phyloP scores from a whole-genome alignment of 2,888 invertebrate species.

The Ennomos erosarius region DNA sequence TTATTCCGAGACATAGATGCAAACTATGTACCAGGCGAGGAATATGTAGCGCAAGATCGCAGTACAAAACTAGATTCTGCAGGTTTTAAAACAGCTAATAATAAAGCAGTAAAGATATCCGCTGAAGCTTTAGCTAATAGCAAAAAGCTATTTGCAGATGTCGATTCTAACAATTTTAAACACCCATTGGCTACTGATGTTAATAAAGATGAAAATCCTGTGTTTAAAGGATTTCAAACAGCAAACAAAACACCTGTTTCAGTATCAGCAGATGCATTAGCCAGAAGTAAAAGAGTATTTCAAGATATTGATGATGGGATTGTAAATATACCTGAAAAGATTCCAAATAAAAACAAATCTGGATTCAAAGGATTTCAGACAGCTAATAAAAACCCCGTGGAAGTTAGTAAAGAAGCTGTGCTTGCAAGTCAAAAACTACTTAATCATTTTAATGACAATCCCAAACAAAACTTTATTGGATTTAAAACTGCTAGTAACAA shows the following conservation, averaged over 20 bases:
- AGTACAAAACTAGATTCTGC: slow-evolving; percentile 4
- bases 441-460: slow-evolving; percentile 45
- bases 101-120: slow-evolving; percentile 10
- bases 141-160: slow-evolving; percentile 13
- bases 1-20: slow-evolving; percentile 46
- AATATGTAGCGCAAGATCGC: neutral
- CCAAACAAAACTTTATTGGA: slow-evolving; percentile 38
- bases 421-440: slow-evolving; percentile 56
- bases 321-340: slow-evolving; percentile 6
- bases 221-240: slow-evolving; percentile 62
- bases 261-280: slow-evolving; percentile 54
- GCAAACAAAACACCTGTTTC: slow-evolving; percentile 64
- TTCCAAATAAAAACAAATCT: neutral
- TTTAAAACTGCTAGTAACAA: slow-evolving; percentile 73
- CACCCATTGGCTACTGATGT: neutral
- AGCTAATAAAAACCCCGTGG: slow-evolving; percentile 49
- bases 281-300: slow-evolving; percentile 57
- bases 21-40: slow-evolving; percentile 32
- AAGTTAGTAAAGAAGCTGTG: slow-evolving; percentile 41
- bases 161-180: neutral
- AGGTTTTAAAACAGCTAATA: slow-evolving; percentile 21
- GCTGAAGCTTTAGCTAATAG: slow-evolving; percentile 12
- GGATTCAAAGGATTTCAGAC: slow-evolving; percentile 55
- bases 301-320: slow-evolving; percentile 39
- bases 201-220: slow-evolving; percentile 1